These are phyloP conservation scores for Actinia tenebrosa DNA, from an alignment of 64 coral and sea anemone genomes.

Conservation along the genomic window DNA sequence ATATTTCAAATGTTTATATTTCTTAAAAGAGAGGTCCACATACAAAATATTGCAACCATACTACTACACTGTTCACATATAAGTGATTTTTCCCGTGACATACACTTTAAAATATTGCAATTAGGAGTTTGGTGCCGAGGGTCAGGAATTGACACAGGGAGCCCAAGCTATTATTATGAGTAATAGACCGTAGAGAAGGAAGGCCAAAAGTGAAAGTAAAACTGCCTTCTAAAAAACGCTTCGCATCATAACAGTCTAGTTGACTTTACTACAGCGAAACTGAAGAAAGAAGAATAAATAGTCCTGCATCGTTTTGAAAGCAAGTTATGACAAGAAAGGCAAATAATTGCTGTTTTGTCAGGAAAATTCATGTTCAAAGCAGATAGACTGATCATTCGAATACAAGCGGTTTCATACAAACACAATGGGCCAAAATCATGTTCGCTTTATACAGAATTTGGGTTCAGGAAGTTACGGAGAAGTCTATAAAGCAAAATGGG, in stretches of 20 bases:
- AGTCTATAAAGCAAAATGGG: constrained; percentile 16
- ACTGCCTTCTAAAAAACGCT: background rate
- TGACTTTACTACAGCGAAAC: background rate
- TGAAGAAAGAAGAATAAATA: background rate
- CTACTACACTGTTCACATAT: no score
- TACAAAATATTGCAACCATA: no score
- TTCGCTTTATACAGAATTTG: constrained; percentile 1
- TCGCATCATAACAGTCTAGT: background rate
- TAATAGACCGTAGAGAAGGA: no score
- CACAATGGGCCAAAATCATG: constrained; percentile 18
- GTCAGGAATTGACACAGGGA: no score
- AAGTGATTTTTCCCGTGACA: no score
- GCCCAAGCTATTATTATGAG: no score
- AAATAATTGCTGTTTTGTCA: background rate
- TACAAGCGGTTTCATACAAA: background rate
- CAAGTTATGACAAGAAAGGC: background rate
- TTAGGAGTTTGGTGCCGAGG: no score
- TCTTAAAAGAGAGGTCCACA: no score
- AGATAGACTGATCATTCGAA: background rate
- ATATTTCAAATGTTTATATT: no score
- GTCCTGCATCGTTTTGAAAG: background rate
- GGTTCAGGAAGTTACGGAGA: constrained; percentile 24
- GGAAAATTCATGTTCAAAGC: background rate
- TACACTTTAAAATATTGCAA: no score
- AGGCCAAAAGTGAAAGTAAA: background rate